A percentile compares a stretch with the other conserved stretches of the same genome.
Evolutionary conservation across 2,888 invertebrate genomes (phyloP).

Genomic region (Orthosia cruda): DNA sequence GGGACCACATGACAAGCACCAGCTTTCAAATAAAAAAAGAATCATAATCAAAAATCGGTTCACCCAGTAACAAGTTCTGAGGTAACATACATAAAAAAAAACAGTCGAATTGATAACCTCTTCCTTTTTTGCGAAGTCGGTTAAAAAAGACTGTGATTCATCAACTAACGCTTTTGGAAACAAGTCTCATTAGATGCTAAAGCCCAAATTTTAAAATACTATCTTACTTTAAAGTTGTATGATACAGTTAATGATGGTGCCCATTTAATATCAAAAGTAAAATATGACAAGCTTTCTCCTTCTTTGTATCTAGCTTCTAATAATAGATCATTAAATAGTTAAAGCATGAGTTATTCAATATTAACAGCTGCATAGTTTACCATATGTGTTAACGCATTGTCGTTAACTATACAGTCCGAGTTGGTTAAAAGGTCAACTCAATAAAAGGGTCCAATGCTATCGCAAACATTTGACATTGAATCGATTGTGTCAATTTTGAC

Average conservation of each 20-base stretch:
- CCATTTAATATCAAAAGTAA: background rate
- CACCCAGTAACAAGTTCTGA: too few relatives aligned
- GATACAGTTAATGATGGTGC: background rate
- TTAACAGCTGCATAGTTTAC: constrained; percentile 74
- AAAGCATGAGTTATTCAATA: constrained; percentile 67
- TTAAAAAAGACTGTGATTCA: too few relatives aligned
- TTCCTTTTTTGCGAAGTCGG: too few relatives aligned
- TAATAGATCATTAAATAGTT: constrained; percentile 63
- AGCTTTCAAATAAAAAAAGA: too few relatives aligned
- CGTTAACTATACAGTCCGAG: constrained; percentile 72
- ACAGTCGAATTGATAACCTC: too few relatives aligned
- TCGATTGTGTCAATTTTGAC: constrained; percentile 88
- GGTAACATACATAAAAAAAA: too few relatives aligned
- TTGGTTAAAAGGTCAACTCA: constrained; percentile 81
- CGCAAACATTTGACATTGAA: constrained; percentile 87
- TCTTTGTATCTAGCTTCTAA: constrained; percentile 59
- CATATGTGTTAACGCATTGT: constrained; percentile 78
- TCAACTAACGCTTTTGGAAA: background rate
- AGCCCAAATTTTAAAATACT: background rate
- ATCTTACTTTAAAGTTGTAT: too few relatives aligned
- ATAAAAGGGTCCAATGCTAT: constrained; percentile 83
- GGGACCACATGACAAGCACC: too few relatives aligned
- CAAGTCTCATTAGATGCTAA: background rate
- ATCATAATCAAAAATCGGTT: too few relatives aligned
- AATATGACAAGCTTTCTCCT: constrained; percentile 32